Evolutionary conservation across 1,140 invertebrate species (phyloP), one percentile per base, ranked within the genome.

Genomic region (Pseudomyrmex gracilis): DNA sequence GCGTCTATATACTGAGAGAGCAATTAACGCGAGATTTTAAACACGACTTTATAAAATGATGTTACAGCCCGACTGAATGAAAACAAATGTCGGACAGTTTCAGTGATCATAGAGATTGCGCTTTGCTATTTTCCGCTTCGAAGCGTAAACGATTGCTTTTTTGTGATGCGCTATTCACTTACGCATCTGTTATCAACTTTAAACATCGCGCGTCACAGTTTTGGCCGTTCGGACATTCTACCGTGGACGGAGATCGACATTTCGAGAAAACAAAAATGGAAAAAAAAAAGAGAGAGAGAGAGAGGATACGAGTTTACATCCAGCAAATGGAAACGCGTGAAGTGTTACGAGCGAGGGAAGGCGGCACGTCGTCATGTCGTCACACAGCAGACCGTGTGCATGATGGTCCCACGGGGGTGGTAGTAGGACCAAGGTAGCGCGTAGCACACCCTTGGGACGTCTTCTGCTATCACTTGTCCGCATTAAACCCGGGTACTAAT

Each of bases 401-500:
- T 85, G 66, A 58, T 88, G 64, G 85, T 92, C 92, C 90, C 93
- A 73, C 73, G 91, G 90, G 92, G 24, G 17, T 60, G 73, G 47
- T 76, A 76, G 91, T 71, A 78, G 86, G 73, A 83, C 66, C 74
- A 83, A 85, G 84, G 89, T 87, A 90, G 88, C 85, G 78, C 87
- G 83, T 92, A 93, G 93, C 90, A 92, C 93, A 90, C 93, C 91
- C 93, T 83, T 85, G 93, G 93, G 93, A 94, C 90, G 86, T 93
- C 93, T 94, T 94, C 90, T 83, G 83, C 87, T 90, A 90, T 93
- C 93, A 94, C 94, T 94, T 94, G 93, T 93, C 92, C 90, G 91
- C 92, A 94, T 94, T 94, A 94, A 94, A 90, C 90, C 91, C 82
- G 91, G 92, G 90, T 92, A 94, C 93, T 94, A 94, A 94, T 94